phyloP scores from a whole-genome alignment of 1,140 invertebrate genomes.

The Lamellibrachia luymesi region DNA sequence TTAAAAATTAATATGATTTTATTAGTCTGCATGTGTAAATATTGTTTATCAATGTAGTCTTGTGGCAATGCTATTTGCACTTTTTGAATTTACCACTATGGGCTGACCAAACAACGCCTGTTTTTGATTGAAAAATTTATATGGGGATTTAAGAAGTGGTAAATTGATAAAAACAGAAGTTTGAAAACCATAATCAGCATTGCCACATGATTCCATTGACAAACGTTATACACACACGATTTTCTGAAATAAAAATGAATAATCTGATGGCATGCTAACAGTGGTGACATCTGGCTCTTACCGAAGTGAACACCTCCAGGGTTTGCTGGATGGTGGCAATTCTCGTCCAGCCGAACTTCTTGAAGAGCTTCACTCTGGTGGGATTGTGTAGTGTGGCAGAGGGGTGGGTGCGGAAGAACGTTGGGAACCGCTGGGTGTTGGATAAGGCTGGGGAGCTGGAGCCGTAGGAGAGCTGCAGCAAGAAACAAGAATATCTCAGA shows the following conservation, averaged over 20 bases:
- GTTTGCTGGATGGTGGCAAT: constrained; percentile 97
- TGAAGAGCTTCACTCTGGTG: constrained; percentile 91
- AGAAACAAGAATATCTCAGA: not conserved
- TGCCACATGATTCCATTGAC: no score
- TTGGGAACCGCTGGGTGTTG: constrained; percentile 93
- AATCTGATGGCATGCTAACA: not conserved
- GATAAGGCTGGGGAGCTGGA: constrained; percentile 97
- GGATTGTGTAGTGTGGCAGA: constrained; percentile 99
- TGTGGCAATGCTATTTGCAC: no score
- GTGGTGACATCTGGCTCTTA: constrained; percentile 58
- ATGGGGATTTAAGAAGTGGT: no score
- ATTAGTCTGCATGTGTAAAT: no score
- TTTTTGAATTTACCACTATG: no score
- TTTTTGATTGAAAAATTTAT: no score
- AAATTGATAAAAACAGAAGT: no score
- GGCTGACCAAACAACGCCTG: no score
- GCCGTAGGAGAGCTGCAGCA: constrained; percentile 87
- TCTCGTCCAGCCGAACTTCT: constrained; percentile 94
- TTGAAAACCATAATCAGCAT: no score
- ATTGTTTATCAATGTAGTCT: no score
- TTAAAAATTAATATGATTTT: no score
- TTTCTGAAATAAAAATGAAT: not conserved
- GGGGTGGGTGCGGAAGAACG: constrained; percentile 97
- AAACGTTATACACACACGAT: not conserved
- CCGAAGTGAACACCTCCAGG: constrained; percentile 98